Evolutionary conservation across 1,140 invertebrate genomes (phyloP).

Genomic region (Drosophila pruinosa): DNA sequence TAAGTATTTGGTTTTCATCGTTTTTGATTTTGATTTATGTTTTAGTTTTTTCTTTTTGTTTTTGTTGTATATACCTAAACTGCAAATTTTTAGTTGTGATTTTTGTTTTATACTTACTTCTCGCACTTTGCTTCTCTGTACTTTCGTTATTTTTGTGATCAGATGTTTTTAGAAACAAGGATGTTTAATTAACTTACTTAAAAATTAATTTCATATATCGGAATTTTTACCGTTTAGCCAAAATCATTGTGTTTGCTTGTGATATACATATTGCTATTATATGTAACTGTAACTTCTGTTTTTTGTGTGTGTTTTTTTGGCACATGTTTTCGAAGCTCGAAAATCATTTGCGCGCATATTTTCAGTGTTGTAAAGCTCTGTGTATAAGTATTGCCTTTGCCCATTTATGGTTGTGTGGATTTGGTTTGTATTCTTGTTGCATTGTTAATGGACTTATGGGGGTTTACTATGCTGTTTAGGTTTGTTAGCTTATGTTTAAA

Average conservation of each 20-base stretch:
- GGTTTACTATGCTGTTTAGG: slow-evolving; percentile 28
- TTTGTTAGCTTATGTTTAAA: slow-evolving; percentile 67
- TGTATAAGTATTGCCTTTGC: slow-evolving; percentile 33
- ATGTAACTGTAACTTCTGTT: slow-evolving; percentile 22
- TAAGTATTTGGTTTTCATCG: slow-evolving; percentile 44
- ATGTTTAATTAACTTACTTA: slow-evolving; percentile 77
- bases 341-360: slow-evolving; percentile 46
- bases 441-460: not conserved
- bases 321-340: slow-evolving; percentile 39
- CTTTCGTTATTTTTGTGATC: slow-evolving; percentile 76
- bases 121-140: slow-evolving; percentile 20
- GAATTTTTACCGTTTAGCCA: slow-evolving; percentile 13
- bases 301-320: slow-evolving; percentile 25
- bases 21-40: slow-evolving; percentile 46
- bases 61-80: slow-evolving; percentile 63
- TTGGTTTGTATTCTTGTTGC: slow-evolving; percentile 3
- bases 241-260: slow-evolving; percentile 28
- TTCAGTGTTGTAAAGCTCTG: slow-evolving; percentile 41
- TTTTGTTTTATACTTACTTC: slow-evolving; percentile 29
- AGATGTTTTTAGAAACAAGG: slow-evolving; percentile 78
- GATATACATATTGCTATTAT: slow-evolving; percentile 53
- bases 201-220: slow-evolving; percentile 45
- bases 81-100: slow-evolving; percentile 65
- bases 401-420: not conserved
- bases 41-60: slow-evolving; percentile 18